Evolutionary conservation across 2,888 invertebrate genomes (phyloP), one percentile per base, ranked within the genome.

Genomic region (Holacanthella duospinosa): DNA sequence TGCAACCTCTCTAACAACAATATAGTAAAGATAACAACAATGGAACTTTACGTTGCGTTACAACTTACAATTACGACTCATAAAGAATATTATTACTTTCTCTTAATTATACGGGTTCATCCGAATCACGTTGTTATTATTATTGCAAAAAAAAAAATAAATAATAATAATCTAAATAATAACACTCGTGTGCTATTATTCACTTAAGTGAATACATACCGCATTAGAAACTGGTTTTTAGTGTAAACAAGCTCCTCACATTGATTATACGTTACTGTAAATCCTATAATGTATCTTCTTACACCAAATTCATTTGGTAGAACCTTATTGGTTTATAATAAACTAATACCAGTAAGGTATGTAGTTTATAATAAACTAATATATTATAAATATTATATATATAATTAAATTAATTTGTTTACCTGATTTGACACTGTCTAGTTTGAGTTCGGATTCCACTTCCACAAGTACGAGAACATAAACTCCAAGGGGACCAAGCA

Each of bases 361-460:
- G n/a, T n/a, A n/a, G n/a, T n/a, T n/a, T n/a, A n/a, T n/a, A n/a
- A n/a, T n/a, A n/a, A n/a, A n/a, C n/a, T n/a, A n/a, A n/a, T n/a
- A n/a, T n/a, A n/a, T n/a, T n/a, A n/a, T n/a, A n/a, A n/a, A n/a
- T n/a, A n/a, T n/a, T n/a, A n/a, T n/a, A n/a, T n/a, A n/a, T n/a
- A n/a, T n/a, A n/a, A n/a, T n/a, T n/a, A n/a, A n/a, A n/a, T n/a
- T n/a, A n/a, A n/a, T n/a, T n/a, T n/a, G n/a, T n/a, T 66, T 59
- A 68, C 68, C 62, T 43, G 43, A 65, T 64, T 61, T 64, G 66
- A 63, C 68, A 68, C 54, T 64, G 61, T 44, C 68, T 56, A 21
- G 61, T 66, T 53, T 68, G 68, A n/a, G 63, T 66, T 2, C 64
- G 59, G 43, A 68, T 68, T 43, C 68, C 68, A 44, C 66, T 62